A percentile compares a stretch with the other conserved stretches of the same genome.
phyloP scores from a whole-genome alignment of 1,140 invertebrate species.

The Venustaconcha ellipsiformis region DNA sequence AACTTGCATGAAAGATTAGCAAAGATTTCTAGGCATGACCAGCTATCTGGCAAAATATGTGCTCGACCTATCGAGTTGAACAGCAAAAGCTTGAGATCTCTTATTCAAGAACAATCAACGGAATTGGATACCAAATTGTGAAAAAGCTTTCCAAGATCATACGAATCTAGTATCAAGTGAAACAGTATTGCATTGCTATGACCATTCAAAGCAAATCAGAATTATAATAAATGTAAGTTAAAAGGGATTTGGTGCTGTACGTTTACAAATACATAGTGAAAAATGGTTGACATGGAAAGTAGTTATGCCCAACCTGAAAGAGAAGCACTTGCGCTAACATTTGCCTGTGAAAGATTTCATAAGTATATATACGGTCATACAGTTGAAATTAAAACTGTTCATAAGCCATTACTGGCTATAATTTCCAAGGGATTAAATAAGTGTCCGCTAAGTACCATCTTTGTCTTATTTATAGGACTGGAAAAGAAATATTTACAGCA shows the following conservation, averaged over 20 bases:
- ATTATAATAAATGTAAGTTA: constrained; percentile 32
- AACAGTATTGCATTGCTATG: constrained; percentile 25
- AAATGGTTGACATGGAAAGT: too few relatives aligned
- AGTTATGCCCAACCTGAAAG: too few relatives aligned
- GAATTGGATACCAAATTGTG: constrained; percentile 28
- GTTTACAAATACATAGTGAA: not conserved
- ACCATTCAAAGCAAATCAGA: constrained; percentile 11
- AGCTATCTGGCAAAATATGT: constrained; percentile 29
- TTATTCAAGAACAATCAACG: constrained; percentile 19
- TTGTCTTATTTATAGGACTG: too few relatives aligned
- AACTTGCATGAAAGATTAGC: constrained; percentile 36
- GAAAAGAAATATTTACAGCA: too few relatives aligned
- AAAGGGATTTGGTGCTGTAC: constrained; percentile 61
- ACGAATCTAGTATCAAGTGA: constrained; percentile 37
- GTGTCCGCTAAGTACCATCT: too few relatives aligned
- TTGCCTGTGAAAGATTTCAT: too few relatives aligned
- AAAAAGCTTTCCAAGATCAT: constrained; percentile 21
- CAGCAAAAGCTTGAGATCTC: constrained; percentile 2
- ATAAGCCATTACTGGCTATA: too few relatives aligned
- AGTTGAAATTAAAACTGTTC: too few relatives aligned
- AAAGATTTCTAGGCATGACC: constrained; percentile 38
- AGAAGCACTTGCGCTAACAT: too few relatives aligned
- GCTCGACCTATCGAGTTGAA: constrained; percentile 2
- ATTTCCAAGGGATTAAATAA: too few relatives aligned
- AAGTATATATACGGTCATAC: too few relatives aligned